Evolutionary conservation across 2,888 invertebrate species (phyloP).

Genomic region (Gisinianus flammeolus): DNA sequence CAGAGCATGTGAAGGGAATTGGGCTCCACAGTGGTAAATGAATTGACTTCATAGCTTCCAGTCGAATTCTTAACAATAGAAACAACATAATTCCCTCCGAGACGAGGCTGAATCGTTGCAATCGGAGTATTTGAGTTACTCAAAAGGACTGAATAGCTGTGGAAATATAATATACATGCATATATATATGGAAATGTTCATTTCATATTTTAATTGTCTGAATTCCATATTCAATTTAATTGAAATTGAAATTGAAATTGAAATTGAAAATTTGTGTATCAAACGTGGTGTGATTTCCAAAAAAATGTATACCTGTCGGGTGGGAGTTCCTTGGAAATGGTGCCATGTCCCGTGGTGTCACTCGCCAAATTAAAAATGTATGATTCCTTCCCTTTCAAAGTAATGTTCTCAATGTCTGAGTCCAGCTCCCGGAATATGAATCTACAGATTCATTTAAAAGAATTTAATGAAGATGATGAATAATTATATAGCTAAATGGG

Average conservation of each 20-base stretch:
- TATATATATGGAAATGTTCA: no score
- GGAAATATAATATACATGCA: no score
- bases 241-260: not conserved
- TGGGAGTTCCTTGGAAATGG: constrained; percentile 11
- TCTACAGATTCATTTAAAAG: no score
- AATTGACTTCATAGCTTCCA: not conserved
- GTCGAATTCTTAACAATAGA: constrained; percentile 54
- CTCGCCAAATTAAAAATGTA: not conserved
- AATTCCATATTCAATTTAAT: not conserved
- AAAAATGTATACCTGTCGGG: constrained; percentile 23
- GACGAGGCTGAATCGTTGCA: not conserved
- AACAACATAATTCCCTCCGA: constrained; percentile 35
- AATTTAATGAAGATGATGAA: no score
- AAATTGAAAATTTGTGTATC: not conserved
- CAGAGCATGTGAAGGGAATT: constrained; percentile 74
- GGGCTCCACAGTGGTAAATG: constrained; percentile 64
- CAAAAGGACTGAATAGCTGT: not conserved
- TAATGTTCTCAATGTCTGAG: constrained; percentile 9
- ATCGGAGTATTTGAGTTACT: not conserved
- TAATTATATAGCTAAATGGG: no score
- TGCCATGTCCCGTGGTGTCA: not conserved
- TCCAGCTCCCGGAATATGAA: constrained; percentile 35
- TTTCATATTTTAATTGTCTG: no score
- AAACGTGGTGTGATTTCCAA: no score
- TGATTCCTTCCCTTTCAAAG: not conserved